Conservation (phyloP, 2,113 vertebrate species). For the Ploceus nigricollis region DNA sequence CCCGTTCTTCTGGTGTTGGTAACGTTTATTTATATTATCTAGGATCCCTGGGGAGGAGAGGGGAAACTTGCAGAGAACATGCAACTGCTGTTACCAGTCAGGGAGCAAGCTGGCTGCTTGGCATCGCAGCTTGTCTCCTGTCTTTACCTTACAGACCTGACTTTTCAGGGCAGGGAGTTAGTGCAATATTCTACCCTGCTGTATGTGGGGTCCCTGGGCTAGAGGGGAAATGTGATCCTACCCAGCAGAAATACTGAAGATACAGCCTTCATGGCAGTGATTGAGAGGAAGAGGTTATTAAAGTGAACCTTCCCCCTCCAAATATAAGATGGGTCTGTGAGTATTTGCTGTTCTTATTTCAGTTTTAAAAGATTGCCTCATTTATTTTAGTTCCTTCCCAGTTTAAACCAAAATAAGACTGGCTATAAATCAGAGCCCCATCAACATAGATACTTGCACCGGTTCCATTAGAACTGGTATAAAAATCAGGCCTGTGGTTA, state of each 20-base stretch:
- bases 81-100: not conserved
- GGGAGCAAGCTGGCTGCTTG: not conserved
- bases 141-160: not conserved
- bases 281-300: not conserved
- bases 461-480: not conserved
- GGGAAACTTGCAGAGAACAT: not conserved
- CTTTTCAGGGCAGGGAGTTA: not conserved
- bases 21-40: not conserved
- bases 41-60: not conserved
- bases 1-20: not conserved
- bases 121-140: accelerated
- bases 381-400: not conserved
- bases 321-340: not conserved
- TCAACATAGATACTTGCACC: not conserved
- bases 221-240: not conserved
- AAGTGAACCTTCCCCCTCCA: not conserved
- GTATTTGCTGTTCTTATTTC: not conserved
- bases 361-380: not conserved
- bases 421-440: not conserved
- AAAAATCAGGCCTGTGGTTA: not conserved
- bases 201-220: not conserved
- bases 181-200: not conserved
- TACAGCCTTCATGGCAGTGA: not conserved
- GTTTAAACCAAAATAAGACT: not conserved
- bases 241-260: not conserved